These are phyloP conservation scores for Triops longicaudatus DNA, from an alignment of 1,140 invertebrate genomes.

Conservation along the genomic window DNA sequence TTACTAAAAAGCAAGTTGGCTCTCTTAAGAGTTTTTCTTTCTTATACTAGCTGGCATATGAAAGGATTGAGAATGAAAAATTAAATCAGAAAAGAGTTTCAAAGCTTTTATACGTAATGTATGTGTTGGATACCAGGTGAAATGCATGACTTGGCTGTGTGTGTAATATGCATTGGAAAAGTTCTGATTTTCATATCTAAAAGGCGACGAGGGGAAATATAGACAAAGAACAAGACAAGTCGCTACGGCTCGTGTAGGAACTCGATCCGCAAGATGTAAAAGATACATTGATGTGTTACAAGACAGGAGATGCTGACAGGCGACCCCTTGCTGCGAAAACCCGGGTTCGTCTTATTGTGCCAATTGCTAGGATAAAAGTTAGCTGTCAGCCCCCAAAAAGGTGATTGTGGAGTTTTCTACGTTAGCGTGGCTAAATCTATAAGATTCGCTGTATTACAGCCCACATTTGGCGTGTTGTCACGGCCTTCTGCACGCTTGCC, in stretches of 20 bases:
- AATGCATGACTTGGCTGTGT: background rate
- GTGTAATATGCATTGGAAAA: background rate
- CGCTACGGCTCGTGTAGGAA: background rate
- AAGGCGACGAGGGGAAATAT: background rate
- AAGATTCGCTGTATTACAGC: background rate
- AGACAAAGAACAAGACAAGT: background rate
- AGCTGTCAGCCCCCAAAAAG: background rate
- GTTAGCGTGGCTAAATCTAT: background rate
- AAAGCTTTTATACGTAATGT: background rate
- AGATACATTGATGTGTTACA: conserved; percentile 15
- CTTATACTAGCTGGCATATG: too few species aligned
- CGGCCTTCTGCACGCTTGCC: background rate
- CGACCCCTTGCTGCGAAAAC: background rate
- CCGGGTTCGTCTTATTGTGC: conserved; percentile 14
- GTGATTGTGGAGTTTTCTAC: background rate
- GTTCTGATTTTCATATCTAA: background rate
- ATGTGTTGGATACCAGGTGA: background rate
- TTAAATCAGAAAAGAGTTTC: background rate
- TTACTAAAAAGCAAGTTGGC: background rate
- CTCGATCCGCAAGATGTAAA: background rate
- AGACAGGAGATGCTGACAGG: background rate
- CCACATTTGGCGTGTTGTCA: background rate
- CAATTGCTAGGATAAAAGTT: background rate
- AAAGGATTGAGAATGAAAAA: background rate
- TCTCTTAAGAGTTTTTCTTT: background rate